phyloP scores from a whole-genome alignment of 2,888 invertebrate species.

The Sarcophaga rosellei region DNA sequence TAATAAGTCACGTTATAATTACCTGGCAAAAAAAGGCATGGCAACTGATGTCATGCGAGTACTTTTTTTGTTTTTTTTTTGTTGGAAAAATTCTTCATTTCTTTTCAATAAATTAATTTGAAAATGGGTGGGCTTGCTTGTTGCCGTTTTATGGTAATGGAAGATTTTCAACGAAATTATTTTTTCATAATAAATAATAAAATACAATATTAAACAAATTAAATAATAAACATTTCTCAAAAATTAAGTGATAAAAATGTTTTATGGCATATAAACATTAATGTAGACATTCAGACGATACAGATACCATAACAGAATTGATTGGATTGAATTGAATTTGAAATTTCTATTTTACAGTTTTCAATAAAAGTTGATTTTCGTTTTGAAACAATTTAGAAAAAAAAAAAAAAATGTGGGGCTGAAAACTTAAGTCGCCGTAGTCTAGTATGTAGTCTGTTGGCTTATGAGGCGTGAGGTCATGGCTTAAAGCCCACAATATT shows the following conservation, averaged over 20 bases:
- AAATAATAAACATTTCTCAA: neutral
- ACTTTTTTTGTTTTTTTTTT: neutral
- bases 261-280: neutral
- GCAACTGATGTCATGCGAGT: constrained; percentile 23
- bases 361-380: too few species aligned
- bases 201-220: neutral
- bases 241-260: neutral
- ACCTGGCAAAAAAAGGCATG: constrained; percentile 17
- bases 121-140: constrained; percentile 16
- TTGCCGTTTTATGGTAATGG: constrained; percentile 26
- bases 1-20: neutral
- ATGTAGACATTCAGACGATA: neutral
- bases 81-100: neutral
- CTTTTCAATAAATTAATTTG: neutral
- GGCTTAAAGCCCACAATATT: too few species aligned
- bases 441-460: too few species aligned
- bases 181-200: neutral
- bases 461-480: too few species aligned
- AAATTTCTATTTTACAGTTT: too few species aligned
- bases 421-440: too few species aligned
- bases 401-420: too few species aligned
- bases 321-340: neutral
- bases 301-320: neutral
- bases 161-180: constrained; percentile 22
- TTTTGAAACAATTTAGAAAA: too few species aligned